Percentiles rank a stretch among this genome's conserved stretches.
Evolutionary conservation across 2,888 invertebrate species (phyloP).

Genomic region (Tachystola acroxantha): DNA sequence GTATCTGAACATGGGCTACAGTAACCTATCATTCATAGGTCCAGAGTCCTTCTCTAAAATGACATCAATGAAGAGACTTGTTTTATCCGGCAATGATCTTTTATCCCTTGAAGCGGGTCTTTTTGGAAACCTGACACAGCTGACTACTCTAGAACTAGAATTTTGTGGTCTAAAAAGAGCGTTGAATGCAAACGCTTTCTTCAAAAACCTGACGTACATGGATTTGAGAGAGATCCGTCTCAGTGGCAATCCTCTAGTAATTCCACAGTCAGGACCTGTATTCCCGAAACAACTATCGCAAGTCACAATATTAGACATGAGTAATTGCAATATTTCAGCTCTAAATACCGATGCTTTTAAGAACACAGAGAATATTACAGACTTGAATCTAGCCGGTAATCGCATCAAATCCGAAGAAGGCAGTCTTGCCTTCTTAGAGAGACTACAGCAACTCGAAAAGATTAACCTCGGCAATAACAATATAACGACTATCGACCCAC

Average conservation of each 20-base stretch:
- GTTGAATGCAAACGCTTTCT: constrained; percentile 81
- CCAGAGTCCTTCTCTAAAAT: constrained; percentile 83
- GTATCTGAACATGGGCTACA: constrained; percentile 85
- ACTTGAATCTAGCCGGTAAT: constrained; percentile 79
- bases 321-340: constrained; percentile 80
- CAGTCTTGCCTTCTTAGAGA: constrained; percentile 75
- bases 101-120: constrained; percentile 82
- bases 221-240: constrained; percentile 82
- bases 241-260: constrained; percentile 82
- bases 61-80: constrained; percentile 81
- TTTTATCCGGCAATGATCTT: constrained; percentile 83
- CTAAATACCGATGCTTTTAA: constrained; percentile 80
- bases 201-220: constrained; percentile 80
- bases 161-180: constrained; percentile 82
- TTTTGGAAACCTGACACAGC: constrained; percentile 81
- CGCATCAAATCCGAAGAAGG: constrained; percentile 64
- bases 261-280: constrained; percentile 77
- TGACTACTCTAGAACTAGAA: constrained; percentile 83
- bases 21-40: constrained; percentile 81
- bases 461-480: constrained; percentile 82
- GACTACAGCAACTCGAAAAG: constrained; percentile 75
- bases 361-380: constrained; percentile 80
- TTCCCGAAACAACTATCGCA: constrained; percentile 82
- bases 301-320: constrained; percentile 80
- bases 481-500: constrained; percentile 77